Percentiles rank a stretch among this genome's conserved stretches.
Evolutionary conservation across 2,888 invertebrate genomes (phyloP).

Genomic region (Apotomis turbidana): DNA sequence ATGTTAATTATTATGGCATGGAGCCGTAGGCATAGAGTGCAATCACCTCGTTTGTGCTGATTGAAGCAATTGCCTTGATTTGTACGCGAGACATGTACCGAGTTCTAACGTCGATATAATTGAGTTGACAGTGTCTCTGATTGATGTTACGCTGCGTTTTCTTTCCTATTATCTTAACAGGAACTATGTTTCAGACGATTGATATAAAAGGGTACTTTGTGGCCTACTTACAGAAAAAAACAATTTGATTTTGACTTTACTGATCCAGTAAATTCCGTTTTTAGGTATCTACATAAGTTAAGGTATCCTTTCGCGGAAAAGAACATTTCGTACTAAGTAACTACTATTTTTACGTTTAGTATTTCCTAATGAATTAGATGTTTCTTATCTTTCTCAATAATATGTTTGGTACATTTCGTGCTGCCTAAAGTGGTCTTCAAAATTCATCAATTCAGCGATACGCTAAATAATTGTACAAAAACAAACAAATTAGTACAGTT

Average conservation of each 20-base stretch:
- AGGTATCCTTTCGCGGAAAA: no score
- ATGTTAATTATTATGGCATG: conserved; percentile 21
- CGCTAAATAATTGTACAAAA: not conserved
- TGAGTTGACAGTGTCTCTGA: conserved; percentile 7
- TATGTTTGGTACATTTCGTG: no score
- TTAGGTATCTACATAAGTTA: no score
- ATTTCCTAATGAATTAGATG: no score
- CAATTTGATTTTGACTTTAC: no score
- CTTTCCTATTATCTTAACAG: not conserved
- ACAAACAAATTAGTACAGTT: conserved; percentile 21
- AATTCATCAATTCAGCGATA: not conserved
- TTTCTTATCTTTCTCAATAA: no score
- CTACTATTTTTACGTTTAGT: no score
- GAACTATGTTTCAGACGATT: not conserved
- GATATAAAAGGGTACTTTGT: no score
- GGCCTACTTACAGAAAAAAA: no score
- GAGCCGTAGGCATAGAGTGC: conserved; percentile 4
- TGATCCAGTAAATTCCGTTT: no score
- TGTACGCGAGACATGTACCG: conserved; percentile 49
- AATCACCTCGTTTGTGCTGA: conserved; percentile 48
- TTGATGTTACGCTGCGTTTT: not conserved
- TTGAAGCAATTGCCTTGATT: conserved; percentile 59
- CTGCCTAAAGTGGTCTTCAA: no score
- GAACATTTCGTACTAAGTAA: no score
- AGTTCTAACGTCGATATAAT: conserved; percentile 11